A percentile compares a stretch with the other conserved stretches of the same genome.
These are phyloP conservation scores for Venustoraphidia nigricollis DNA, from an alignment of 2,888 invertebrate species.

Conservation along the genomic window DNA sequence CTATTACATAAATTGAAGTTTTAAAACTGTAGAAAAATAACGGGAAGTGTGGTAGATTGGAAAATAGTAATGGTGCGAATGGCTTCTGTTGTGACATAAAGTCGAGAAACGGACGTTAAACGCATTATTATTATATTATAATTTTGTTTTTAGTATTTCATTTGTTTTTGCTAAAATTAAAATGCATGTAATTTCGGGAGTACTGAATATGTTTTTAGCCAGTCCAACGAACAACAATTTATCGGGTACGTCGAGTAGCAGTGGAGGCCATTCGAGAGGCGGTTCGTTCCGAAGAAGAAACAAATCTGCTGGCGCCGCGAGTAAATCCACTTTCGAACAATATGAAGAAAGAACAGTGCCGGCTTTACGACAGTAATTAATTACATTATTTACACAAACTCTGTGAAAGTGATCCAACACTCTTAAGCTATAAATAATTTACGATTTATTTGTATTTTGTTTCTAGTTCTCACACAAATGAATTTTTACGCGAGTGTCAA, in stretches of 20 bases:
- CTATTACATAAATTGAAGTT: too few relatives aligned
- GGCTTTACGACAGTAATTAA: conserved; percentile 65
- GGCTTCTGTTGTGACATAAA: too few relatives aligned
- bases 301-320: conserved; percentile 46
- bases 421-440: too few relatives aligned
- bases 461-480: conserved; percentile 65
- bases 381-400: conserved; percentile 1
- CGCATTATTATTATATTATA: too few relatives aligned
- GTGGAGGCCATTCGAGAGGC: conserved; percentile 23
- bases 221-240: conserved; percentile 30
- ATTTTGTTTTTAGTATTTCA: background rate
- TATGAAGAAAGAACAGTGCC: conserved; percentile 78
- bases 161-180: too few relatives aligned
- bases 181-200: background rate
- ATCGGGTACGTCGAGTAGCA: conserved; percentile 14
- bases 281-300: conserved; percentile 43
- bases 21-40: too few relatives aligned
- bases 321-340: conserved; percentile 59
- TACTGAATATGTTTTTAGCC: conserved; percentile 16
- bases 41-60: too few relatives aligned
- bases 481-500: conserved; percentile 61
- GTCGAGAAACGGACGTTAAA: too few relatives aligned
- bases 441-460: too few relatives aligned
- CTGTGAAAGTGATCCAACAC: too few relatives aligned
- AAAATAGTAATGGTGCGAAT: too few relatives aligned